Conservation (phyloP, 2,113 vertebrate species). For the Sardina pilchardus region DNA sequence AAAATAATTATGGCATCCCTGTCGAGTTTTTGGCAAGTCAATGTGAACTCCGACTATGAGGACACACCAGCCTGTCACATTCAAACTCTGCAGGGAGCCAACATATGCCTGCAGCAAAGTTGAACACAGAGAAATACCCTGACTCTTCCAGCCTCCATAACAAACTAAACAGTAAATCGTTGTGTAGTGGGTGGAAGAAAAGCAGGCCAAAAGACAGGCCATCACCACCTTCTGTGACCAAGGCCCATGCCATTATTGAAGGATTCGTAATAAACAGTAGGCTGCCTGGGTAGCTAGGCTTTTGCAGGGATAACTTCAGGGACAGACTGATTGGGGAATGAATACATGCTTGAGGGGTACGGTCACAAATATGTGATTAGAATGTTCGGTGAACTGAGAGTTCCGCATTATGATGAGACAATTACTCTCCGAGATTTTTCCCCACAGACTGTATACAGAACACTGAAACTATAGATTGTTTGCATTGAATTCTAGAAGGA, state of each 20-base stretch:
- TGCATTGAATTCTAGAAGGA: too few species aligned
- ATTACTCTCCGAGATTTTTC: too few species aligned
- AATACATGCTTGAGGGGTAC: background rate
- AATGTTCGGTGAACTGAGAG: too few species aligned
- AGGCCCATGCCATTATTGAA: background rate
- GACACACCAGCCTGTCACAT: background rate
- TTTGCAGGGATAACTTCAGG: background rate
- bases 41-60: background rate
- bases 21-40: background rate
- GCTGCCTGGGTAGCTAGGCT: background rate
- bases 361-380: too few species aligned
- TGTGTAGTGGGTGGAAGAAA: background rate
- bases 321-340: background rate
- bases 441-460: too few species aligned
- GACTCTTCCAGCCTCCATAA: background rate
- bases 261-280: background rate
- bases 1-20: background rate
- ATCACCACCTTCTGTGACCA: background rate
- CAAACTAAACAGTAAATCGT: background rate
- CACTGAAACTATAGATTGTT: too few species aligned
- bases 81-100: background rate
- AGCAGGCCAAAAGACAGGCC: background rate
- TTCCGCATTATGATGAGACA: too few species aligned
- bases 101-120: slow-evolving; percentile 3
- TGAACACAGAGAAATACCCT: background rate